Conservation (phyloP, 2,888 invertebrate genomes). For the Tetrapedia diversipes region DNA sequence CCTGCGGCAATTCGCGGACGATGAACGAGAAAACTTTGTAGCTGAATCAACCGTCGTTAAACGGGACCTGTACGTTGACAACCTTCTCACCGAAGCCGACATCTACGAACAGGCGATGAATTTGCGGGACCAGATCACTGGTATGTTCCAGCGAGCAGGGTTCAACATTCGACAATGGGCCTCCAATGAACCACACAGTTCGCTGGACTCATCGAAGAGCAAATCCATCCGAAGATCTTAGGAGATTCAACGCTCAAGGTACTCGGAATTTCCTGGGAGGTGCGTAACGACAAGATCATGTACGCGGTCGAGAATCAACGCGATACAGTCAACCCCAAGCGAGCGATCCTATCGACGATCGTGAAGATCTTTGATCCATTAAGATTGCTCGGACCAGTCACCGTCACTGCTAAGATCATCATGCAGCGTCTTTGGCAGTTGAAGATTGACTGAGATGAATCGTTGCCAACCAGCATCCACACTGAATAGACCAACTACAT, state of each 20-base stretch:
- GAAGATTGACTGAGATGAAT: slow-evolving; percentile 5
- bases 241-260: slow-evolving; percentile 1
- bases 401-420: not conserved
- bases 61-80: slow-evolving; percentile 49
- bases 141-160: not conserved
- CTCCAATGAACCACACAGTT: not conserved
- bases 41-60: not conserved
- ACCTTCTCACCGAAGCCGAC: slow-evolving; percentile 39
- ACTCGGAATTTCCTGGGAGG: slow-evolving; percentile 21
- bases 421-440: slow-evolving; percentile 2
- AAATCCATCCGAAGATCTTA: not conserved
- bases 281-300: not conserved
- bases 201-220: not conserved
- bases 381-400: not conserved
- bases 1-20: slow-evolving; percentile 6
- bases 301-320: no score
- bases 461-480: not conserved
- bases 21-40: not conserved
- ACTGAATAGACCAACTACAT: not conserved
- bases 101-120: not conserved
- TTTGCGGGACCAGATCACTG: not conserved
- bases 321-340: not conserved
- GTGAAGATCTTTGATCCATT: not conserved
- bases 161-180: slow-evolving; percentile 17
- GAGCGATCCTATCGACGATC: not conserved